Evolutionary conservation across 2,113 vertebrate genomes (phyloP), one percentile per base, ranked within the genome.

Genomic region (Aix galericulata): DNA sequence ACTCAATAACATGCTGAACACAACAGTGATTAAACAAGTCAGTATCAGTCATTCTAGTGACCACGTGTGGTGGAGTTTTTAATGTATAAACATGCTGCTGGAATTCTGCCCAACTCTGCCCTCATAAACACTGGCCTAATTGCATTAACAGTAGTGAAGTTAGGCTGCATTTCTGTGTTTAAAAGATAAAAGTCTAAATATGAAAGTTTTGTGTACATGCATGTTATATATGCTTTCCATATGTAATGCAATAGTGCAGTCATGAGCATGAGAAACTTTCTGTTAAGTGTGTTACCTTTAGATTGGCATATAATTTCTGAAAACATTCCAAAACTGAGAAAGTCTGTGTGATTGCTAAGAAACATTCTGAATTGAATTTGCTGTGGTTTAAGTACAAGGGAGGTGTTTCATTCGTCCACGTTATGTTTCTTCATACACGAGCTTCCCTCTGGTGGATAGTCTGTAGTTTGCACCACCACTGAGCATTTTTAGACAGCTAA

Each of bases 371-470:
- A 76, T 4, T 76, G 53, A 73, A 89, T 62, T 66, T 82, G 20
- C 8, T 58, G 78, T 60, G 32, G 15, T 27, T 69, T 79, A 64
- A 89, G 32, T 40, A 52, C 58, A 29, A 93, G 44, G 13, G 23
- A 8, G 4, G 1, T 76, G 22, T 60, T 91, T 64, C 56, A 40
- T 18, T 71, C 27, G 53, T 36, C 52, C n/a, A 42, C 32, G n/a
- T 53, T 32, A 42, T n/a, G 17, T 73, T 58, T 40, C 15, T 64
- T 27, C 26, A 34, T 20, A 31, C 34, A 60, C 6, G 23, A 74
- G 55, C 48, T 84, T 89, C 94, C 73, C 93, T 69, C 94, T 97
- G 48, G 74, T 85, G 93, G 89, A 44, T 26, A 40, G 17, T 85
- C 36, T 79, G 14, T 48, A 82, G 68, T 25, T 83, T 66, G 71